Evolutionary conservation across 2,888 invertebrate genomes (phyloP).

Genomic region (Trilocha varians): DNA sequence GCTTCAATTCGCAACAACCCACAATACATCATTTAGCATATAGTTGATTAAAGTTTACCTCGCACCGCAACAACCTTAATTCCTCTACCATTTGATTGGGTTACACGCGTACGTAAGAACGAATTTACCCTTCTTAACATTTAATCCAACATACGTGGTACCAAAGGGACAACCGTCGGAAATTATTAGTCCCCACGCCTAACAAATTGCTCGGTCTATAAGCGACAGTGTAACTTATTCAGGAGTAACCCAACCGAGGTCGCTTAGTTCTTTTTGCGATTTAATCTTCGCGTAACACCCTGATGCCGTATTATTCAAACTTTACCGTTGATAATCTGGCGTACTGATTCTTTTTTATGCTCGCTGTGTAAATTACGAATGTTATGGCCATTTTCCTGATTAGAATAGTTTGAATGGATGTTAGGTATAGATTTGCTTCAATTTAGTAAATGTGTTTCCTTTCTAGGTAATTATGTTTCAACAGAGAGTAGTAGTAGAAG

Average conservation of each 20-base stretch:
- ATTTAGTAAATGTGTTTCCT: too few species aligned
- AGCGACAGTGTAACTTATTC: background rate
- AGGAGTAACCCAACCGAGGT: background rate
- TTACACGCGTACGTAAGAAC: conserved; percentile 6
- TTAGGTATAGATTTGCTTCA: too few species aligned
- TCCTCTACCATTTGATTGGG: conserved; percentile 3
- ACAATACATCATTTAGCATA: background rate
- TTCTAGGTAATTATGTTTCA: too few species aligned
- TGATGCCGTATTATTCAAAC: background rate
- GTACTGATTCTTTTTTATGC: too few species aligned
- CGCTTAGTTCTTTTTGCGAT: background rate
- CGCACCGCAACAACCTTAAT: background rate
- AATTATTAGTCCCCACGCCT: conserved; percentile 56
- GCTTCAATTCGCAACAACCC: background rate
- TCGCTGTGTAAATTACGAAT: too few species aligned
- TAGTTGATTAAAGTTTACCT: background rate
- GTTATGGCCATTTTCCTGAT: too few species aligned
- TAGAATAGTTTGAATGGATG: too few species aligned
- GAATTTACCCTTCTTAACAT: conserved; percentile 21
- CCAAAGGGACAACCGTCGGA: conserved; percentile 25
- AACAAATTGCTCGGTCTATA: conserved; percentile 51
- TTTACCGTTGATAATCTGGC: too few species aligned
- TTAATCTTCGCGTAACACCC: background rate
- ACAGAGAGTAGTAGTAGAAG: too few species aligned
- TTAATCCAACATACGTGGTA: conserved; percentile 30